Conservation (phyloP, 2,797 vertebrate genomes). For the Schizopygopsis malacanthus region DNA sequence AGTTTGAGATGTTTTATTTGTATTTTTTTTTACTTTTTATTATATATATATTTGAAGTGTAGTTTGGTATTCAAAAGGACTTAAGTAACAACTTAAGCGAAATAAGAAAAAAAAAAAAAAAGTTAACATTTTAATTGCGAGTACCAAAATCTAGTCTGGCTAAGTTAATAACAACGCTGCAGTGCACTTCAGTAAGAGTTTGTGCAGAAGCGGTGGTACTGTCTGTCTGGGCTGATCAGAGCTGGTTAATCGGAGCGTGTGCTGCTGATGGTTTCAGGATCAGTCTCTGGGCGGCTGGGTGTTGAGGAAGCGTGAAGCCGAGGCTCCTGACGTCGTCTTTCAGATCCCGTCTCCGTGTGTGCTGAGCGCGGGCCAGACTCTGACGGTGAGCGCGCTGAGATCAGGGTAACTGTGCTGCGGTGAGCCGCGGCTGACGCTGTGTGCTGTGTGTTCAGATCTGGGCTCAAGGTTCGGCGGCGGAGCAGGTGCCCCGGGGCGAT, state of each 20-base stretch:
- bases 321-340: constrained; percentile 76
- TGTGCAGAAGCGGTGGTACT: too few relatives aligned
- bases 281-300: constrained; percentile 81
- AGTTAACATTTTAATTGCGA: too few relatives aligned
- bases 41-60: too few relatives aligned
- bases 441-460: constrained; percentile 78
- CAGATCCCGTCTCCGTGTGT: constrained; percentile 77
- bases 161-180: too few relatives aligned
- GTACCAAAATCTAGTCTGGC: too few relatives aligned
- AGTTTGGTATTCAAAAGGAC: too few relatives aligned
- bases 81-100: too few relatives aligned
- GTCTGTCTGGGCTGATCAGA: not conserved
- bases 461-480: constrained; percentile 75
- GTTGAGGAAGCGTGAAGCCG: constrained; percentile 72
- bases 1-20: too few relatives aligned
- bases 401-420: too few relatives aligned
- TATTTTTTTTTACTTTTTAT: too few relatives aligned
- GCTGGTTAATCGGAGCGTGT: not conserved
- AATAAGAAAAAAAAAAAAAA: too few relatives aligned
- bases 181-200: too few relatives aligned
- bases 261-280: constrained; percentile 72
- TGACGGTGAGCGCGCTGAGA: constrained; percentile 76
- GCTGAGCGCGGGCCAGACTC: constrained; percentile 77
- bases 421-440: not conserved
- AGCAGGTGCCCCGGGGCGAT: constrained; percentile 70